Evolutionary conservation across 2,888 invertebrate genomes (phyloP).

Genomic region (Spisula solida): DNA sequence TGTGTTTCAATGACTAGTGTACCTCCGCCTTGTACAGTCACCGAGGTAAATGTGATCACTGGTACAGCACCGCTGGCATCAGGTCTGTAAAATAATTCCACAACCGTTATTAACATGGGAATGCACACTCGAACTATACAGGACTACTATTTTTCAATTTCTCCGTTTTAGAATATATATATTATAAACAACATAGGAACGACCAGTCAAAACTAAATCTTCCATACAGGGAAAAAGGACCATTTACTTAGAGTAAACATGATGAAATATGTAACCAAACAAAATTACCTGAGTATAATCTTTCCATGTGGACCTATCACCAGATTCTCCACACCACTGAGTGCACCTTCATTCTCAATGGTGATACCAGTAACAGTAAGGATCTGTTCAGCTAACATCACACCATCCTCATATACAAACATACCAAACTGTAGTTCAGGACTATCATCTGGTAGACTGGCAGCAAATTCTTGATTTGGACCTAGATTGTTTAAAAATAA

Average conservation of each 20-base stretch:
- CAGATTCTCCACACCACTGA: slow-evolving; percentile 76
- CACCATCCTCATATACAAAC: slow-evolving; percentile 74
- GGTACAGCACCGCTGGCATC: slow-evolving; percentile 38
- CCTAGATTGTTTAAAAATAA: slow-evolving; percentile 46
- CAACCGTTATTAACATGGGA: not conserved
- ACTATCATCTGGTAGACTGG: slow-evolving; percentile 74
- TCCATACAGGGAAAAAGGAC: too few species aligned
- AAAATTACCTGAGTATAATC: slow-evolving; percentile 75
- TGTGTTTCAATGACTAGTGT: slow-evolving; percentile 73
- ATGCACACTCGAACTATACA: not conserved
- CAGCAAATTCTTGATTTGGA: slow-evolving; percentile 73
- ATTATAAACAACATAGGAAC: too few species aligned
- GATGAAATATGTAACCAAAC: too few species aligned
- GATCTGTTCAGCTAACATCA: slow-evolving; percentile 68
- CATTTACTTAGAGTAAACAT: not conserved
- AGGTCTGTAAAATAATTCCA: slow-evolving; percentile 41
- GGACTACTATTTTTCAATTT: too few species aligned
- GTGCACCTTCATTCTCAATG: slow-evolving; percentile 75
- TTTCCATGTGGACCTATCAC: slow-evolving; percentile 75
- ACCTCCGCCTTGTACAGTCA: slow-evolving; percentile 79
- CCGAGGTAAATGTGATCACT: slow-evolving; percentile 73
- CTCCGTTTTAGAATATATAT: too few species aligned
- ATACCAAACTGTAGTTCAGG: slow-evolving; percentile 80
- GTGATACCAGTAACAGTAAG: slow-evolving; percentile 77
- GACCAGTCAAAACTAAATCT: too few species aligned